Base-by-base conservation (phyloP, 2,888 invertebrate species). In the Dysmachus trigonus region DNA sequence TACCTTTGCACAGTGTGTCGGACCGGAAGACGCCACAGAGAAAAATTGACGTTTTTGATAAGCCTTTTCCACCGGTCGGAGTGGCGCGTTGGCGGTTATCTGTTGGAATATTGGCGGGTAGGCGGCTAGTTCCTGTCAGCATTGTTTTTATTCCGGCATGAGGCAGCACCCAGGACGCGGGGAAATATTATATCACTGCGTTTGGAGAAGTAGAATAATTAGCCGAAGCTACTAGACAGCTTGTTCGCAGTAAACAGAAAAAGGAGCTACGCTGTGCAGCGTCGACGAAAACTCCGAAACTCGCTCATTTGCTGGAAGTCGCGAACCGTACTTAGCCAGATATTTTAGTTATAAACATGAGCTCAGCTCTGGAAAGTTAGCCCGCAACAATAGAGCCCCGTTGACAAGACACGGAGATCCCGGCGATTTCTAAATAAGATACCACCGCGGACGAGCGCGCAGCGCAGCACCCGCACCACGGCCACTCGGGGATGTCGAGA, bases 1-100 rank as follows among this genome's bases (percentile, higher is more conserved):
- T 71, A 72, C 83, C 83, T 83, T 83, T 18, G 30, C 72, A 38
- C n/a, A 72, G 71, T 72, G 72, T 62, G 81, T 30, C 73, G 18
- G 30, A 73, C 84, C 84, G 84, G 84, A 84, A 84, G 84, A 84
- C 72, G 83, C 33, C 30, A 22, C 30, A 76, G 73, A 72, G 47
- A 41, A 35, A 76, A 85, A 76, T 85, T 85, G 85, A 85, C 85
- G 74, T 74, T 85, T 85, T 85, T 85, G 85, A 85, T 85, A 85
- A 85, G 85, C 76, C 74, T 76, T n/a, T 85, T 76, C 74, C 85
- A 76, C 83, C 27, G 72, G 47, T n/a, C n/a, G n/a, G n/a, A 72
- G 30, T 72, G 71, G 72, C 33, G 71, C 53, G 81, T 53, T 53
- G 33, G 51, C 81, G 53, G 81, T 62, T 47, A n/a, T n/a, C n/a